Evolutionary conservation across 2,888 invertebrate genomes (phyloP), one percentile per base, ranked within the genome.

Genomic region (Monopis laevigella): DNA sequence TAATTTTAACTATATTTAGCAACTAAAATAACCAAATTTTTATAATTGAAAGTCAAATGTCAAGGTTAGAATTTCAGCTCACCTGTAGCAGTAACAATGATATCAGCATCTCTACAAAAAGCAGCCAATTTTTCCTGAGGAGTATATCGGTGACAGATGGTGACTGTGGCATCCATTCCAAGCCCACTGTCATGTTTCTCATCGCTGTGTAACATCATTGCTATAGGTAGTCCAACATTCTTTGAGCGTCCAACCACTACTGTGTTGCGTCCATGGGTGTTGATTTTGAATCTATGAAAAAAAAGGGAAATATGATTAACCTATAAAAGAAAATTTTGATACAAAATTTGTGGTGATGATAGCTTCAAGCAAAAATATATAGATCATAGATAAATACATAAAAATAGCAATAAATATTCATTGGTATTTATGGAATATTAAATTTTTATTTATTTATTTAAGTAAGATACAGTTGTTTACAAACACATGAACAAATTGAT

Each of bases 191-290:
- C 88, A 57, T 86, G 85, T 3, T 65, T 65, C 21, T 84, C 85
- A 69, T 93, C 92, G 2, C 91, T 87, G 59, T 92, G 91, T 39
- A 96, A 68, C 53, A 95, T 74, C 82, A 96, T 85, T 1, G 93
- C 91, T 44, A 95, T 89, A 0, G 96, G 96, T 77, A 96, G 84
- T 0, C 96, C 93, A 14, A 96, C 94, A 67, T 96, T 93, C 66
- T 96, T 96, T 0, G 96, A 96, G 41, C 96, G 83, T 1, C 96
- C 96, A 48, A 93, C 88, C 0, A 96, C 88, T 0, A 96, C 93
- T 3, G 92, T 92, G 62, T 92, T 93, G 54, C 91, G 92, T 1
- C 95, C 94, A 56, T 87, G 85, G 0, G 93, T 93, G 45, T 90
- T 86, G 45, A 95, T 74, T 49, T 81, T 71, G 47, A 68, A 74